These are phyloP conservation scores for Bombus impatiens DNA, from an alignment of 1,140 invertebrate genomes.

Conservation along the genomic window DNA sequence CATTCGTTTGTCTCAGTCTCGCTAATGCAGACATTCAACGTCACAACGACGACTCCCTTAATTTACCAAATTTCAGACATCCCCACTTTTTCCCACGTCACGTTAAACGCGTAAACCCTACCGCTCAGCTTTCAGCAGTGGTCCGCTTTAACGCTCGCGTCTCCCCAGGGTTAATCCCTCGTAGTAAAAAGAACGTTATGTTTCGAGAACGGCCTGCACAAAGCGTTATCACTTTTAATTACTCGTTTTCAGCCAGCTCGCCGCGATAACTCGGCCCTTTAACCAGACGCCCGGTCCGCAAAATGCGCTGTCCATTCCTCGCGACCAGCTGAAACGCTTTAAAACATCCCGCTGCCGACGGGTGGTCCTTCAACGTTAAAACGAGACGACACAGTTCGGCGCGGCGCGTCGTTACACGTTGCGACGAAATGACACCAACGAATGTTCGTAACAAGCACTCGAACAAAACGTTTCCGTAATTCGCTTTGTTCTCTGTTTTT, in stretches of 20 bases:
- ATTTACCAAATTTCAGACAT: slow-evolving; percentile 35
- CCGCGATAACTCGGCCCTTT: slow-evolving; percentile 19
- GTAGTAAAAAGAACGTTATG: slow-evolving; percentile 7
- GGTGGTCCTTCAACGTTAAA: background rate
- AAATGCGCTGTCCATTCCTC: background rate
- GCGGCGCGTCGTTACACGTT: too few species aligned
- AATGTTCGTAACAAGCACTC: background rate
- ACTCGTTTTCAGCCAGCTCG: slow-evolving; percentile 13
- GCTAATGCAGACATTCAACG: background rate
- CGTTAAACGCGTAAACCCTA: slow-evolving; percentile 7
- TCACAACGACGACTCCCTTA: background rate
- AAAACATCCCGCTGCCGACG: too few species aligned
- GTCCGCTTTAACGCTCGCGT: slow-evolving; percentile 8
- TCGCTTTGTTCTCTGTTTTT: background rate
- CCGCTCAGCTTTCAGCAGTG: background rate
- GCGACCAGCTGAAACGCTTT: too few species aligned
- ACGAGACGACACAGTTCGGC: too few species aligned
- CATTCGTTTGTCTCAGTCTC: background rate
- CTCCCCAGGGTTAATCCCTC: slow-evolving; percentile 15
- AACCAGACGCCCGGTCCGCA: background rate
- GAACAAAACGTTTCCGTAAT: background rate
- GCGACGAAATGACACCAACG: background rate
- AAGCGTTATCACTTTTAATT: slow-evolving; percentile 51
- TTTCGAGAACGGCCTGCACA: slow-evolving; percentile 27
- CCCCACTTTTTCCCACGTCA: background rate